These are phyloP conservation scores for Danaus plexippus DNA, from an alignment of 1,140 invertebrate genomes.

Conservation along the genomic window DNA sequence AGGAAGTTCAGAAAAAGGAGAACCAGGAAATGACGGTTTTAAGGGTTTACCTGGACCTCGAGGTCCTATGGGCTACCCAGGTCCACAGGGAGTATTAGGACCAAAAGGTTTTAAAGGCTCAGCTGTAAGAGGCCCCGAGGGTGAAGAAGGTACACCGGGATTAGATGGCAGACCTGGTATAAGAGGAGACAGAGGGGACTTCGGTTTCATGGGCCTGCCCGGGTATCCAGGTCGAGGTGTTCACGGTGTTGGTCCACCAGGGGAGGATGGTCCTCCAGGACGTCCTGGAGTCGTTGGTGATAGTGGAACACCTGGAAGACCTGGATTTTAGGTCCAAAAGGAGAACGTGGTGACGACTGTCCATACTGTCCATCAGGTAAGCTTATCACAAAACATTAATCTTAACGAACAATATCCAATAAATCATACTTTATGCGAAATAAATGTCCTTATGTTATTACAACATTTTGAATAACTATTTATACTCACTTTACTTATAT, in stretches of 20 bases:
- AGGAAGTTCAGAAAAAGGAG: slow-evolving; percentile 78
- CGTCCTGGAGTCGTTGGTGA: slow-evolving; percentile 71
- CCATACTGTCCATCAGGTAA: slow-evolving; percentile 78
- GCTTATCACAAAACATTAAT: slow-evolving; percentile 8
- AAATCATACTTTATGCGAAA: no score
- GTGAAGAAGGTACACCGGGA: slow-evolving; percentile 70
- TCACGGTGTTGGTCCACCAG: slow-evolving; percentile 76
- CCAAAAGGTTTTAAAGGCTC: slow-evolving; percentile 79
- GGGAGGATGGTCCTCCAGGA: slow-evolving; percentile 77
- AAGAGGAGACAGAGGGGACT: slow-evolving; percentile 77
- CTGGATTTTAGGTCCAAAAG: slow-evolving; percentile 72
- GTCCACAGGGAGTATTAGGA: slow-evolving; percentile 73
- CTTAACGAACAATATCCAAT: neutral
- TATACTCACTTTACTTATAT: no score
- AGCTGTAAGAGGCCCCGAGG: slow-evolving; percentile 75
- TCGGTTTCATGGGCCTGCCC: slow-evolving; percentile 74
- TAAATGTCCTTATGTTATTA: no score
- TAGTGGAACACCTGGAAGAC: slow-evolving; percentile 67
- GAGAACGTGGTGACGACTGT: slow-evolving; percentile 78
- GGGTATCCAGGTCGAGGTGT: slow-evolving; percentile 82
- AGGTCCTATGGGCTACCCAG: slow-evolving; percentile 73
- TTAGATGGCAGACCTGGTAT: slow-evolving; percentile 75
- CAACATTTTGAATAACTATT: no score
- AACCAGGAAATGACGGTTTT: slow-evolving; percentile 79
- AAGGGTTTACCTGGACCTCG: slow-evolving; percentile 73